Conservation (phyloP, 2,113 vertebrate species). For the Notechis scutatus region DNA sequence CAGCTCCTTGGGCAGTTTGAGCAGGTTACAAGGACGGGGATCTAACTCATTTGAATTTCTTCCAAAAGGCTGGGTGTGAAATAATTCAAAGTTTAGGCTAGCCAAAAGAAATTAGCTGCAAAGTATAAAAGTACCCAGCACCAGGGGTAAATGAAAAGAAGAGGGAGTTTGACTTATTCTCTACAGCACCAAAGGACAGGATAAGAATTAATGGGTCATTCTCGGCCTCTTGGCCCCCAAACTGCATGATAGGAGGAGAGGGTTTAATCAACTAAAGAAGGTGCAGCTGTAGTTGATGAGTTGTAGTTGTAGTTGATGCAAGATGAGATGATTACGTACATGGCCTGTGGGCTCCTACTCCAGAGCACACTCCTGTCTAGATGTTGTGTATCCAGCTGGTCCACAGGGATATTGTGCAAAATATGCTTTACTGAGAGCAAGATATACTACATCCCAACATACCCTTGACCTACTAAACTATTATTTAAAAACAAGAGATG, state of each 20-base stretch:
- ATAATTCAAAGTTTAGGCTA: conserved; percentile 30
- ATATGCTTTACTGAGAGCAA: neutral
- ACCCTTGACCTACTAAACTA: neutral
- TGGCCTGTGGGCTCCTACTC: neutral
- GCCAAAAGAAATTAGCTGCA: conserved; percentile 22
- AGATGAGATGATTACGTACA: neutral
- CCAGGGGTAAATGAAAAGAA: conserved; percentile 21
- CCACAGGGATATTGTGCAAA: neutral
- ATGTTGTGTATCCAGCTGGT: neutral
- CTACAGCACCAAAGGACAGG: no score
- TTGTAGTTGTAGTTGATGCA: neutral
- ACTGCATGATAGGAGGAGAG: neutral
- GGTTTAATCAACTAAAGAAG: neutral
- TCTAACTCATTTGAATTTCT: conserved; percentile 8
- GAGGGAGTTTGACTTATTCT: no score
- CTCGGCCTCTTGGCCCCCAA: neutral
- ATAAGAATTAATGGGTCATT: no score
- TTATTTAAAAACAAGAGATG: neutral
- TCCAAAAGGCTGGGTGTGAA: conserved; percentile 14
- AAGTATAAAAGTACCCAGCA: conserved; percentile 17
- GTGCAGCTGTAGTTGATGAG: no score
- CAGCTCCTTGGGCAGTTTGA: no score
- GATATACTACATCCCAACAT: neutral
- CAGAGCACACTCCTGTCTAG: neutral
- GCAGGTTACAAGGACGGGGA: neutral